Conservation (phyloP, 2,113 vertebrate species). For the Sciurus niger region DNA sequence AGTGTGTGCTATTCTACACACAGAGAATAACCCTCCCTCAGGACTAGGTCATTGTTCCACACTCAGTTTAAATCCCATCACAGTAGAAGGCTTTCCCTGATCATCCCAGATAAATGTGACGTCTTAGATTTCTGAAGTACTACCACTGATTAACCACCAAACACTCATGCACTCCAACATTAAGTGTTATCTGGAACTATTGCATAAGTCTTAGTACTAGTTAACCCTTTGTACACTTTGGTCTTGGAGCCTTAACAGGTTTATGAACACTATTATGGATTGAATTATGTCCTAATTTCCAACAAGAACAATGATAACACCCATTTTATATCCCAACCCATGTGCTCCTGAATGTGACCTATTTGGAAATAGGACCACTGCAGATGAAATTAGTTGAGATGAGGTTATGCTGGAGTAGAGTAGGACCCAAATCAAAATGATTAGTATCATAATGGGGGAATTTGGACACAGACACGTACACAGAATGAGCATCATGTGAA, state of each 20-base stretch:
- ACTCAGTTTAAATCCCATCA: not conserved
- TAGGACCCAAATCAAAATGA: not conserved
- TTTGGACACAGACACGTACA: not conserved
- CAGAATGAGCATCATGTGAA: not conserved
- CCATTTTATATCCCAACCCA: not conserved
- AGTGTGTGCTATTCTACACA: not conserved
- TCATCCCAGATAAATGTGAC: not conserved
- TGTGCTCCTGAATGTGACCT: not conserved
- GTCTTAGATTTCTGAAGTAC: constrained; percentile 21
- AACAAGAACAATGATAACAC: not conserved
- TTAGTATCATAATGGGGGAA: not conserved
- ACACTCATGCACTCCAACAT: not conserved
- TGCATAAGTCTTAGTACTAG: not conserved
- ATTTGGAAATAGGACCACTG: not conserved
- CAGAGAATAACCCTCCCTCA: fast-evolving
- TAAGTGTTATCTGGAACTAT: not conserved
- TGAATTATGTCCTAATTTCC: not conserved
- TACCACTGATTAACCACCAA: not conserved
- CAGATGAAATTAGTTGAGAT: not conserved
- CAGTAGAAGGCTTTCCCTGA: not conserved
- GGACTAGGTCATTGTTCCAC: not conserved
- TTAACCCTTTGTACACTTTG: not conserved
- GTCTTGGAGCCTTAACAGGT: not conserved
- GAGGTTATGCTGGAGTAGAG: not conserved
- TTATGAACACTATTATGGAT: not conserved